phyloP scores from a whole-genome alignment of 2,888 invertebrate genomes.

The Podabrus alpinus region DNA sequence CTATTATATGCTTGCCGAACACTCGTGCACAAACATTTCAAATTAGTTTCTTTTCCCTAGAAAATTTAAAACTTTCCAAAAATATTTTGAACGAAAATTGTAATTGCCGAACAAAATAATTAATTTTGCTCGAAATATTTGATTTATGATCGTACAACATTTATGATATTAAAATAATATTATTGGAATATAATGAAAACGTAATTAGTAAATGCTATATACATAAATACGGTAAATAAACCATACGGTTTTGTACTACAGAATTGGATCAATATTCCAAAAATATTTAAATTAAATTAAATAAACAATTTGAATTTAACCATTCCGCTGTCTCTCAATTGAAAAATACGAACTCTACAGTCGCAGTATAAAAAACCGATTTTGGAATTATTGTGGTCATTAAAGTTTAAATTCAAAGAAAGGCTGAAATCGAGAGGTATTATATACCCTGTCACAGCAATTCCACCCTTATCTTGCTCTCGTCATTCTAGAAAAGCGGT shows the following conservation, averaged over 20 bases:
- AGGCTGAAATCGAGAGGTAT: conserved; percentile 26
- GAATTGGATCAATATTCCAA: not conserved
- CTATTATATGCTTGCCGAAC: not conserved
- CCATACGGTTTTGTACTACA: not conserved
- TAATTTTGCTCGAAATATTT: not conserved
- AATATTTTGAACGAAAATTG: too few relatives aligned
- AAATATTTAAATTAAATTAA: not conserved
- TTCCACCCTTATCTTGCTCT: conserved; percentile 31
- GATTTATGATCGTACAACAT: not conserved
- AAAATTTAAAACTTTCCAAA: too few relatives aligned
- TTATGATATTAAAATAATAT: not conserved
- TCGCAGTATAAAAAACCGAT: not conserved
- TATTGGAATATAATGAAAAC: not conserved
- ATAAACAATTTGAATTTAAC: not conserved
- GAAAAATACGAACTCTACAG: not conserved
- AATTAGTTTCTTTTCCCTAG: not conserved
- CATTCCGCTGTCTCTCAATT: not conserved
- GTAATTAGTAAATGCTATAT: not conserved
- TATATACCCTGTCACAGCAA: conserved; percentile 25
- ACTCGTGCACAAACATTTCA: not conserved
- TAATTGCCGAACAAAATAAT: not conserved
- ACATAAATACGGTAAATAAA: too few relatives aligned
- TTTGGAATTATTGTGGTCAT: not conserved
- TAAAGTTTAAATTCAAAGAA: conserved; percentile 11
- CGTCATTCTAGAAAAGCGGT: conserved; percentile 32